These are phyloP conservation scores for Embiotoca jacksoni DNA, from an alignment of 2,113 vertebrate genomes.

Conservation along the genomic window DNA sequence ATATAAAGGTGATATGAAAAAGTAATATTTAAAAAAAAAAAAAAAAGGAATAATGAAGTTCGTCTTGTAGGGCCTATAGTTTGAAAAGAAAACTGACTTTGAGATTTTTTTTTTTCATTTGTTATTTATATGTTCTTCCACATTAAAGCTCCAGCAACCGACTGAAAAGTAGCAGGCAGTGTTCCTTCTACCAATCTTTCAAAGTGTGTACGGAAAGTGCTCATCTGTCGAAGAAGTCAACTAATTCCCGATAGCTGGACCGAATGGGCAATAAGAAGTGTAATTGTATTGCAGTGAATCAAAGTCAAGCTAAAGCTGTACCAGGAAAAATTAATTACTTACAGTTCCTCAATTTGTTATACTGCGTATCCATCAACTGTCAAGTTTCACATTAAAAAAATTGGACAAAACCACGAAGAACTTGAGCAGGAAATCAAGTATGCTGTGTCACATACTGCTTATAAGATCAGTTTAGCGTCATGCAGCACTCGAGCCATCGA, in stretches of 20 bases:
- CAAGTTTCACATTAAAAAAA: conserved; percentile 28
- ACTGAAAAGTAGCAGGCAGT: conserved; percentile 15
- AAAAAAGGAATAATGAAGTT: too few relatives aligned
- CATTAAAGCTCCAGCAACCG: conserved; percentile 31
- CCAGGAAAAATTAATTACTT: conserved; percentile 38
- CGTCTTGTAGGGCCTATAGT: not conserved
- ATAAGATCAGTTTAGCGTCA: conserved; percentile 28
- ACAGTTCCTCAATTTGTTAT: conserved; percentile 31
- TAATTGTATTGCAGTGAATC: conserved; percentile 59
- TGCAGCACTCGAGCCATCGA: conserved; percentile 2
- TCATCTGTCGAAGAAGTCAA: conserved; percentile 51
- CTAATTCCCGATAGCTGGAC: conserved; percentile 42
- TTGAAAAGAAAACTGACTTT: not conserved
- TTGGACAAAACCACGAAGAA: not conserved
- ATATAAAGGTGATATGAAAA: too few relatives aligned
- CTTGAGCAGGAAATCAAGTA: conserved; percentile 12
- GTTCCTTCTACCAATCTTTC: conserved; percentile 39
- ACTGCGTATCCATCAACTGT: conserved; percentile 40
- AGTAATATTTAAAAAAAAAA: too few relatives aligned
- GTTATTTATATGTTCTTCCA: not conserved
- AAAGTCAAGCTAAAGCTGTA: conserved; percentile 47
- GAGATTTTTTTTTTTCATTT: not conserved
- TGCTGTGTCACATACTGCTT: conserved; percentile 19
- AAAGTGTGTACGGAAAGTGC: conserved; percentile 45
- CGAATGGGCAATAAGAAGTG: conserved; percentile 60